Conservation (phyloP, 1,140 invertebrate genomes). For the Dysdera silvatica region DNA sequence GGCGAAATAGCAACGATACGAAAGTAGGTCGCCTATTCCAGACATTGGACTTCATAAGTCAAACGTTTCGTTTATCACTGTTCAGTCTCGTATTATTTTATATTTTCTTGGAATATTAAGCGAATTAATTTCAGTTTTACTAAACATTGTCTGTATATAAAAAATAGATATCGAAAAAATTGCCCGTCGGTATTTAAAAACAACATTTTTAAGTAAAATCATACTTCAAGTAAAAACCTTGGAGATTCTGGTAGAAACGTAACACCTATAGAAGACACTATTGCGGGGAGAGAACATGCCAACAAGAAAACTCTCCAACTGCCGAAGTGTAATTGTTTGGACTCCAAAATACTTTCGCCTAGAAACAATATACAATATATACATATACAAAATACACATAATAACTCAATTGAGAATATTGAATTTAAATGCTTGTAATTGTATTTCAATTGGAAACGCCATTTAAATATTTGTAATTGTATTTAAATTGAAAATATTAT, state of each 20-base stretch:
- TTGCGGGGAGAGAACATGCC: slow-evolving; percentile 61
- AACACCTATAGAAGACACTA: slow-evolving; percentile 59
- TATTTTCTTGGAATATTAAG: too few relatives aligned
- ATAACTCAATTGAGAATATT: not conserved
- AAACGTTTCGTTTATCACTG: too few relatives aligned
- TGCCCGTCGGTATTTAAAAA: too few relatives aligned
- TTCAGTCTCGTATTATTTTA: too few relatives aligned
- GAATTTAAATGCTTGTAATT: not conserved
- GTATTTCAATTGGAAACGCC: not conserved
- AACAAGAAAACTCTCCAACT: slow-evolving; percentile 65
- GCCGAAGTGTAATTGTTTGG: slow-evolving; percentile 64
- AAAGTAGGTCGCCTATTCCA: too few relatives aligned
- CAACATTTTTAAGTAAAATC: not conserved
- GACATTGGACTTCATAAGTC: too few relatives aligned
- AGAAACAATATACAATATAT: not conserved
- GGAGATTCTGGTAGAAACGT: slow-evolving; percentile 72
- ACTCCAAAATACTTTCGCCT: slow-evolving; percentile 55
- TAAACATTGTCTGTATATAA: too few relatives aligned
- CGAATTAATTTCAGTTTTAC: too few relatives aligned
- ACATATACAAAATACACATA: not conserved
- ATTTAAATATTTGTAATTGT: not conserved
- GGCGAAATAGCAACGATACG: too few relatives aligned
- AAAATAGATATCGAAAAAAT: too few relatives aligned
- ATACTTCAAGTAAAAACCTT: slow-evolving; percentile 50
- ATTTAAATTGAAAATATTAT: too few relatives aligned